Conservation (phyloP, 2,113 vertebrate species). For the Dermatemys mawii region DNA sequence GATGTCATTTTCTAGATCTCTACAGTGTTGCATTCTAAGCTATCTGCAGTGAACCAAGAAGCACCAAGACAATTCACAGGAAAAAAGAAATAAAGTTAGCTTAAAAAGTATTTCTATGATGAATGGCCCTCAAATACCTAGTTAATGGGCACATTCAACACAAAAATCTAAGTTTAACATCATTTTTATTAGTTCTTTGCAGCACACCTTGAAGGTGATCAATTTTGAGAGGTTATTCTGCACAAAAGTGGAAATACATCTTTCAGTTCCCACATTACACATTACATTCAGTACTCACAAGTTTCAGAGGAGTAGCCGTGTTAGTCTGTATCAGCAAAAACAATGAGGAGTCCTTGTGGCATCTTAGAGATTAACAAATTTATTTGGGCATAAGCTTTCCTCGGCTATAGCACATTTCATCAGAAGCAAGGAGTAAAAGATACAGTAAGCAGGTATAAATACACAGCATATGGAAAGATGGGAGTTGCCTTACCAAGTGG, state of each 20-base stretch:
- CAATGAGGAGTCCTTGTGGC: too few species aligned
- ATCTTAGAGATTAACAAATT: too few species aligned
- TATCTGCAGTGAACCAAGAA: not conserved
- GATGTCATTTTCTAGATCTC: not conserved
- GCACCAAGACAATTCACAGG: not conserved
- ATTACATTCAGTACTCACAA: not conserved
- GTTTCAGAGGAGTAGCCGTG: too few species aligned
- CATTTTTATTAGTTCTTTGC: not conserved
- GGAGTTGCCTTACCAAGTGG: too few species aligned
- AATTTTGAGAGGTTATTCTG: not conserved
- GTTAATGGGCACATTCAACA: not conserved
- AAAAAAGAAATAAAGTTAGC: not conserved
- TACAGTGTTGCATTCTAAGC: not conserved
- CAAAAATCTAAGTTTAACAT: not conserved
- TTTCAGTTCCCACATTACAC: not conserved
- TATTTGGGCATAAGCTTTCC: too few species aligned
- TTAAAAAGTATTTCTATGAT: not conserved
- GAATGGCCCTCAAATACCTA: not conserved
- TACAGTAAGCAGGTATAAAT: too few species aligned
- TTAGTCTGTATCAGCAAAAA: too few species aligned
- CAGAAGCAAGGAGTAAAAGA: too few species aligned
- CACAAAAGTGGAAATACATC: not conserved
- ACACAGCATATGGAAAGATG: too few species aligned
- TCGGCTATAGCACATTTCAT: too few species aligned
- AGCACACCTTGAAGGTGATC: not conserved